Conservation (phyloP, 2,113 vertebrate species). For the Chamaetylas fuelleborni region DNA sequence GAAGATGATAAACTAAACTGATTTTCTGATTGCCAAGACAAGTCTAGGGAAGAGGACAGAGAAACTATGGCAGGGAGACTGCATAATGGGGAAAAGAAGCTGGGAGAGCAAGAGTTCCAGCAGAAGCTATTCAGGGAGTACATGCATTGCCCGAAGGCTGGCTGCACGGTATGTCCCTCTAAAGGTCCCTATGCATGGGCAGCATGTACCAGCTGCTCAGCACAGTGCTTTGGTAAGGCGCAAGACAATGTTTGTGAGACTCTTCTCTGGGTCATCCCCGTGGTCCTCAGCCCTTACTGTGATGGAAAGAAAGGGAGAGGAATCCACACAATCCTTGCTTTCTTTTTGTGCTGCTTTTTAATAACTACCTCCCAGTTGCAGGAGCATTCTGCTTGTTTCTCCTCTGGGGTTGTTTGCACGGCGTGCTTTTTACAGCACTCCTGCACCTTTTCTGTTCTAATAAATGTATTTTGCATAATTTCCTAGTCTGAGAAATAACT, state of each 20-base stretch:
- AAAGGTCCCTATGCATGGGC: conserved; percentile 48
- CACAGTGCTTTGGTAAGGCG: conserved; percentile 21
- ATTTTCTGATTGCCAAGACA: conserved; percentile 54
- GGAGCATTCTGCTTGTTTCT: neutral
- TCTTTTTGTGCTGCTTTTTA: neutral
- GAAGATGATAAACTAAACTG: conserved; percentile 57
- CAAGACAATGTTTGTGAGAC: neutral
- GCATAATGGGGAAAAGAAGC: conserved; percentile 58
- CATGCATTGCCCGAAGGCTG: conserved; percentile 61
- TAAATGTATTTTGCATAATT: conserved; percentile 20
- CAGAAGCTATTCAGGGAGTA: conserved; percentile 63
- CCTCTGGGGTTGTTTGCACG: neutral
- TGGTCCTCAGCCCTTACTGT: neutral
- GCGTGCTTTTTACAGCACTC: neutral
- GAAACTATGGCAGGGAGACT: conserved; percentile 63
- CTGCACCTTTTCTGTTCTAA: conserved; percentile 20
- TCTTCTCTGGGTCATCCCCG: neutral
- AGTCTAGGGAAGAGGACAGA: conserved; percentile 63
- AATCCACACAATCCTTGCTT: neutral
- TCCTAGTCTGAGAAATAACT: neutral
- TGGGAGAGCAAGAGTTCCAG: conserved; percentile 63
- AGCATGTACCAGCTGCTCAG: conserved; percentile 42
- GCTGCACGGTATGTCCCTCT: conserved; percentile 61
- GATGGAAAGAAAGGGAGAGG: neutral
- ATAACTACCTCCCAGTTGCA: neutral